A percentile compares a stretch with the other conserved stretches of the same genome.
phyloP scores from a whole-genome alignment of 2,113 vertebrate species.

The Anarrhichthys ocellatus region DNA sequence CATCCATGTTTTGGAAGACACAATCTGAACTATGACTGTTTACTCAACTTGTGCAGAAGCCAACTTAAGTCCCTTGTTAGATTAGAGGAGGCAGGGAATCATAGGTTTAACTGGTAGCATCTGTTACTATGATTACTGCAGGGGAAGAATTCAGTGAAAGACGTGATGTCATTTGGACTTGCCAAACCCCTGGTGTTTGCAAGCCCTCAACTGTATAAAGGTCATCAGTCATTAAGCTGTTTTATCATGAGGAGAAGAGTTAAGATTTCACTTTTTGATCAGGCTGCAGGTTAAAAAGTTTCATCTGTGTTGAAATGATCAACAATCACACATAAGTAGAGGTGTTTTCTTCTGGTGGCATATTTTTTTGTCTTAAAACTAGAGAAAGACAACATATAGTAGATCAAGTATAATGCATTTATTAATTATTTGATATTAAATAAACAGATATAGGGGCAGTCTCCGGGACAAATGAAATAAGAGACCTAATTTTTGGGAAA shows the following conservation, averaged over 20 bases:
- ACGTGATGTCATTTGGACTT: slow-evolving; percentile 57
- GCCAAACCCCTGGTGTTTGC: slow-evolving; percentile 41
- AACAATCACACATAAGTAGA: background rate
- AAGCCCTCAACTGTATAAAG: slow-evolving; percentile 21
- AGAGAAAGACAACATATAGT: background rate
- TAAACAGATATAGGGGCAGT: background rate
- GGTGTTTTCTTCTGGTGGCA: background rate
- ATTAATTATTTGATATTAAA: background rate
- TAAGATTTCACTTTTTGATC: slow-evolving; percentile 58
- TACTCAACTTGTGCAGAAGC: slow-evolving; percentile 31
- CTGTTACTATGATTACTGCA: slow-evolving; percentile 79
- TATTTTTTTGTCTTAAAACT: background rate
- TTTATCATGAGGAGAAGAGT: slow-evolving; percentile 24
- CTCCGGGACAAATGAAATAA: background rate
- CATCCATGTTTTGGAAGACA: slow-evolving; percentile 48
- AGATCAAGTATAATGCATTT: background rate
- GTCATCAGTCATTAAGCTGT: slow-evolving; percentile 39
- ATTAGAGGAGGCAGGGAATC: slow-evolving; percentile 66
- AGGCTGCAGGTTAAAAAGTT: background rate
- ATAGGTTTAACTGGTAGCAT: slow-evolving; percentile 79
- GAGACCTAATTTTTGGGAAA: background rate
- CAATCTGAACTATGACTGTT: slow-evolving; percentile 54
- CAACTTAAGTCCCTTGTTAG: slow-evolving; percentile 63
- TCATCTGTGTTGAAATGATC: background rate
- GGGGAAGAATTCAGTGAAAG: slow-evolving; percentile 74